phyloP scores from a whole-genome alignment of 2,797 vertebrate genomes.

The Tokudaia tokunoshimensis region DNA sequence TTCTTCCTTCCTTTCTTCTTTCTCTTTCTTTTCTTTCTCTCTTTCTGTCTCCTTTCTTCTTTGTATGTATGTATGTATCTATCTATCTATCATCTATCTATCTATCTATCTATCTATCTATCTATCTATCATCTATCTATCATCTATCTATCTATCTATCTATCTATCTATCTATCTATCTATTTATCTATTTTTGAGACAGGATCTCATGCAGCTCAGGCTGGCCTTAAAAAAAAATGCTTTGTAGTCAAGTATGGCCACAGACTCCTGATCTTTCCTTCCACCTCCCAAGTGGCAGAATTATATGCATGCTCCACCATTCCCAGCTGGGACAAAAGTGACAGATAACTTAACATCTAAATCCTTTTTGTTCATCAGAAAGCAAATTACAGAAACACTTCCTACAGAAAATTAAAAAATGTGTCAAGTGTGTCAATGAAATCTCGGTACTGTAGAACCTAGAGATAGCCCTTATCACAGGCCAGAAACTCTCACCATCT shows the following conservation, averaged over 20 bases:
- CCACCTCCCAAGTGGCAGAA: neutral
- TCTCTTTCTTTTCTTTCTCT: neutral
- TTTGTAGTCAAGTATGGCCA: neutral
- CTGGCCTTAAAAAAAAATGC: neutral
- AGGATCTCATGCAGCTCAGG: neutral
- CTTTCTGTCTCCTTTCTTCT: neutral
- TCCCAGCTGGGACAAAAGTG: neutral
- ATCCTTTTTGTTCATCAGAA: neutral
- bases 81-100: neutral
- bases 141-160: too few relatives aligned
- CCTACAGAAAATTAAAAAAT: constrained; percentile 42
- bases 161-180: neutral
- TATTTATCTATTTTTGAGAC: neutral
- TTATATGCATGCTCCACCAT: neutral
- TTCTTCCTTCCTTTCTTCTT: accelerated
- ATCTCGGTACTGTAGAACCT: neutral
- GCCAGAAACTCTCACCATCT: neutral
- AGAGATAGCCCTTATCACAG: neutral
- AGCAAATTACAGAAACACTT: neutral
- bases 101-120: neutral
- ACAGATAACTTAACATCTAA: neutral
- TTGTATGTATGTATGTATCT: neutral
- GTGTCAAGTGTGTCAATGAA: neutral
- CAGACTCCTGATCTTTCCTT: neutral
- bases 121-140: neutral